A percentile compares a stretch with the other conserved stretches of the same genome.
Conservation (phyloP, 2,888 invertebrate genomes). For the Tetrapedia diversipes region DNA sequence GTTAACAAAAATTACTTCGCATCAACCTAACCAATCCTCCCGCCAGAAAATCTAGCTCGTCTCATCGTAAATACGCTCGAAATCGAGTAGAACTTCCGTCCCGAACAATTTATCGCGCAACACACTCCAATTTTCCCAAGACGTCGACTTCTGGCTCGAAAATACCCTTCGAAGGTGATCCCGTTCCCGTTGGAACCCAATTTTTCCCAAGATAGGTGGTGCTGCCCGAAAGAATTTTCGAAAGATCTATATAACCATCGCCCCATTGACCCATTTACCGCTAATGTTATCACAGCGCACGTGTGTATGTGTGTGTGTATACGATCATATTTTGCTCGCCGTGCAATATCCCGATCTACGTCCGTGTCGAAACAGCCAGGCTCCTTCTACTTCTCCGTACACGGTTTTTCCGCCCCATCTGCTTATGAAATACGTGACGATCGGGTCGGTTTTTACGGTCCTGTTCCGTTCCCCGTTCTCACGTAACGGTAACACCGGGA, state of each 20-base stretch:
- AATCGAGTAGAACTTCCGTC: no score
- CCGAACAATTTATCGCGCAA: neutral
- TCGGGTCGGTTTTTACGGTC: constrained; percentile 7
- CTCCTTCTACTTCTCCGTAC: neutral
- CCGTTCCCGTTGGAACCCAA: neutral
- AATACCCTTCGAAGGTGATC: neutral
- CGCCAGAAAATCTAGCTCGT: no score
- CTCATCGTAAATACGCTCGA: no score
- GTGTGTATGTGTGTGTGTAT: no score
- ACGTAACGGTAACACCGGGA: no score
- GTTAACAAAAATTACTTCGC: no score
- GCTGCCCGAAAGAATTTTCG: constrained; percentile 1
- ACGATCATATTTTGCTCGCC: constrained; percentile 17
- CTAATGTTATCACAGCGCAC: constrained; percentile 18
- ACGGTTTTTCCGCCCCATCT: neutral
- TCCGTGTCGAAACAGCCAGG: constrained; percentile 16
- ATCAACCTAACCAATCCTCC: no score
- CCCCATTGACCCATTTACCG: constrained; percentile 37
- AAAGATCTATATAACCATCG: neutral
- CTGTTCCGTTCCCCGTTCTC: constrained; percentile 13
- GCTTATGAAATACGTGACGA: constrained; percentile 45
- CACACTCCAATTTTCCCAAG: neutral
- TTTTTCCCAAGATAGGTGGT: constrained; percentile 3
- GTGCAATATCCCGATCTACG: constrained; percentile 12
- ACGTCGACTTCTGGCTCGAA: neutral